phyloP scores from a whole-genome alignment of 1,140 invertebrate genomes.

The Gryllus bimaculatus region DNA sequence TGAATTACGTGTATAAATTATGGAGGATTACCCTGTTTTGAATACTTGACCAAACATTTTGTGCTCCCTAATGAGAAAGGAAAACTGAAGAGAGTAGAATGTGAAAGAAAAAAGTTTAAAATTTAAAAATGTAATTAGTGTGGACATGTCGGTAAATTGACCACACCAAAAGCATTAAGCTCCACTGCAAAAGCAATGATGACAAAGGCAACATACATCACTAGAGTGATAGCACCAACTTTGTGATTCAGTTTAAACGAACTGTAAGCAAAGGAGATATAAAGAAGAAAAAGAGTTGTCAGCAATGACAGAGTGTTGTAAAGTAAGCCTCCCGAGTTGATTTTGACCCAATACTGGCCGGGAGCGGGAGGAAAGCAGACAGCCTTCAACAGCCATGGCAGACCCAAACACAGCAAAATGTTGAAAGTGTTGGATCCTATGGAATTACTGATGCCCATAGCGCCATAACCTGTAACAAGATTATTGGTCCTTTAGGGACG shows the following conservation, averaged over 20 bases:
- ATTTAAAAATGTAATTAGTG: neutral
- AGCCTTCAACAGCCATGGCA: conserved; percentile 42
- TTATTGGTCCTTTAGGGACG: neutral
- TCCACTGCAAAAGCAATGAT: conserved; percentile 33
- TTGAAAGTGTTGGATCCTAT: conserved; percentile 45
- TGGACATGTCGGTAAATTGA: conserved; percentile 31
- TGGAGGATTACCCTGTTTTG: too few species aligned
- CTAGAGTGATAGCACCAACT: conserved; percentile 27
- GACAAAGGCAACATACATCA: conserved; percentile 32
- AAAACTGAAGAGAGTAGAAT: neutral
- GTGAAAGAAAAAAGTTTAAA: neutral
- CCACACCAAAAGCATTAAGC: conserved; percentile 32
- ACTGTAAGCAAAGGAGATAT: conserved; percentile 28
- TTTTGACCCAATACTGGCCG: conserved; percentile 26
- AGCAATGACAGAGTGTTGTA: conserved; percentile 34
- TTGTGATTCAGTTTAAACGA: conserved; percentile 30
- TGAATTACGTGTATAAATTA: too few species aligned
- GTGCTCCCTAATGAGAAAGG: too few species aligned
- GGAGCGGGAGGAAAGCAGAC: conserved; percentile 28
- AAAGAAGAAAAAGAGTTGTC: conserved; percentile 28
- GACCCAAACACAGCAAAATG: conserved; percentile 40
- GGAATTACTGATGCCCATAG: conserved; percentile 42
- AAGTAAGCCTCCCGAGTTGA: conserved; percentile 31
- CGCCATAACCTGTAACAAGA: conserved; percentile 32
- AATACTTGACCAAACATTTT: too few species aligned